These are phyloP conservation scores for Sinocyclocheilus anophthalmus DNA, from an alignment of 2,113 vertebrate species.

Conservation along the genomic window DNA sequence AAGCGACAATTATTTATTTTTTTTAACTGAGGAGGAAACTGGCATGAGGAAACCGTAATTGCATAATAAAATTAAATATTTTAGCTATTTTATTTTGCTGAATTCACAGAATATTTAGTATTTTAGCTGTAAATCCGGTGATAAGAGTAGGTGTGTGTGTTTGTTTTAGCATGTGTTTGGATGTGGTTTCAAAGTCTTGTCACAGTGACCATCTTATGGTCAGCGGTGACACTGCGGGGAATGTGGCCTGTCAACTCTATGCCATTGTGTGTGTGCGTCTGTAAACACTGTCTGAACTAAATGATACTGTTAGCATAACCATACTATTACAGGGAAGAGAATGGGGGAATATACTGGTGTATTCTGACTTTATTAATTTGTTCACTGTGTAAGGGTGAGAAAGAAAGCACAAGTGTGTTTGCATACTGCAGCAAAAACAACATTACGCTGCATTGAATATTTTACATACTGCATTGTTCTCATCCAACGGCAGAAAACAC, in stretches of 20 bases:
- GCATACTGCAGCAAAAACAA: constrained; percentile 26
- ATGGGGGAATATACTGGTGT: not conserved
- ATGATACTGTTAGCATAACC: constrained; percentile 25
- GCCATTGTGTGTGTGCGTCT: constrained; percentile 19
- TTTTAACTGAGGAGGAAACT: too few species aligned
- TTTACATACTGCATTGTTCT: constrained; percentile 39
- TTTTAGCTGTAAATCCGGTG: not conserved
- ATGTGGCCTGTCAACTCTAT: constrained; percentile 19
- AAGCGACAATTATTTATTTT: not conserved
- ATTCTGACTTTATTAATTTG: constrained; percentile 21
- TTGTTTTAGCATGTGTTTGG: constrained; percentile 19
- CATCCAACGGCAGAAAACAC: constrained; percentile 22
- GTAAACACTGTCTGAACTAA: constrained; percentile 13
- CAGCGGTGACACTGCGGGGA: constrained; percentile 35
- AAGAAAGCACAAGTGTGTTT: constrained; percentile 14
- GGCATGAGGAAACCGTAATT: not conserved
- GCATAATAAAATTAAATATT: not conserved
- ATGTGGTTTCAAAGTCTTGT: constrained; percentile 21
- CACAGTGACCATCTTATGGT: constrained; percentile 20
- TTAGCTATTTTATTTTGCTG: not conserved
- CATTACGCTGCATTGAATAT: not conserved
- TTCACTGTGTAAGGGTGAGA: not conserved
- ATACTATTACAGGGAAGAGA: constrained; percentile 35
- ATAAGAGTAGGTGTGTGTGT: not conserved
- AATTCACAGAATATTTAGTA: not conserved